Evolutionary conservation across 2,113 vertebrate species (phyloP), one percentile per base, ranked within the genome.

Genomic region (Anoura caudifer): DNA sequence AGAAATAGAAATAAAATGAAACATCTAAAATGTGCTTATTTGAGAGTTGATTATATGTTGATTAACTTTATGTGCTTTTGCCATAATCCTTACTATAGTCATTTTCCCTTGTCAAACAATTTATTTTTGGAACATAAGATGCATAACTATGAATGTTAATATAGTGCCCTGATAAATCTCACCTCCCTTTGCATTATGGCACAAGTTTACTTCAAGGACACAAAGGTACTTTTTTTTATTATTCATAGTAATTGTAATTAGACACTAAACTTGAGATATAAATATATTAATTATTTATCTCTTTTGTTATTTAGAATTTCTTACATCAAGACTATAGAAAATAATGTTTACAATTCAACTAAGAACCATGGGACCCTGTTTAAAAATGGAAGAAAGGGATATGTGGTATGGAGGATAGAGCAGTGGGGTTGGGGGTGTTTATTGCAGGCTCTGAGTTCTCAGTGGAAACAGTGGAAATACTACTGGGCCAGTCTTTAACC

Each of bases 51-150:
- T 97, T 95, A 86, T 90, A 73, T 95, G 91, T 89, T 92, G 82
- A 89, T 95, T 96, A 95, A 95, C 93, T 67, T 90, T 96, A 85
- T 67, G 54, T 95, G 47, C 41, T 91, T 97, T 96, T 91, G 33
- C 90, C 54, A 80, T 82, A 92, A 86, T 96, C 94, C 82, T 95
- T 88, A 69, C 54, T 79, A 75, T 92, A 94, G 91, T 94, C 81
- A 76, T 94, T 96, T 96, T 73, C 38, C 20, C 45, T 89, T 90
- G 43, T 61, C 88, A 95, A 96, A 70, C 63, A 91, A 91, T 96
- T 97, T 77, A 94, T 80, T 97, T 84, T 94, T 72, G 67, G 54
- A 91, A 89, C 43, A 91, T 88, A 94, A 85, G 69, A 85, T 94
- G 54, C 65, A 65, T 88, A 88, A 97, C 90, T 95, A 70, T 69